These are phyloP conservation scores for Polyergus mexicanus DNA, from an alignment of 1,140 invertebrate species.

Conservation along the genomic window DNA sequence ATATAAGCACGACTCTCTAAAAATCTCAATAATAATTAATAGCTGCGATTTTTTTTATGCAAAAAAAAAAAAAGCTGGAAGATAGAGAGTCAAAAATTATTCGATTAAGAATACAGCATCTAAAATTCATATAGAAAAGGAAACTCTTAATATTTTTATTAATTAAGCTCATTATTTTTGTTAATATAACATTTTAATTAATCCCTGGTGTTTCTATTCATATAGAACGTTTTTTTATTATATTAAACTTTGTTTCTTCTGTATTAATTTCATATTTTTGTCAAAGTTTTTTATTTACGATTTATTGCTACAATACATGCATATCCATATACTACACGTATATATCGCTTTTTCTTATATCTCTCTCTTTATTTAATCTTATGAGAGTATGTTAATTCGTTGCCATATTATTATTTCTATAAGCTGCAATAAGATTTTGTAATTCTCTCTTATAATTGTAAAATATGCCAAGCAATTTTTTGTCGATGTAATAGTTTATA, in stretches of 20 bases:
- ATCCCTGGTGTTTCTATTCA: no score
- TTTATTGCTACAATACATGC: no score
- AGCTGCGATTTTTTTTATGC: not conserved
- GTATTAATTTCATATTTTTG: no score
- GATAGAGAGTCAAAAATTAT: not conserved
- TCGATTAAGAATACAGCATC: not conserved
- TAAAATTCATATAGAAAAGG: no score
- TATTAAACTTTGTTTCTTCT: no score
- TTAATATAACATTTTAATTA: no score
- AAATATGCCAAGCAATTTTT: not conserved
- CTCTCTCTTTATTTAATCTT: not conserved
- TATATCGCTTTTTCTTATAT: no score
- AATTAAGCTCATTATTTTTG: no score
- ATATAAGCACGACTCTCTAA: not conserved
- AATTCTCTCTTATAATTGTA: constrained; percentile 2
- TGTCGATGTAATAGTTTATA: constrained; percentile 2
- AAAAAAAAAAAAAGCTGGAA: not conserved
- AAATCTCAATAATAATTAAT: constrained; percentile 3
- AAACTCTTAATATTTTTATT: no score
- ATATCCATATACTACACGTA: no score
- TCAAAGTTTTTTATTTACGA: no score
- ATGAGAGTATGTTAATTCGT: not conserved
- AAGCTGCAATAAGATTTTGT: constrained; percentile 1
- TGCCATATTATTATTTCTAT: not conserved
- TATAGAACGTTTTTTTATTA: no score